Evolutionary conservation across 2,113 vertebrate species (phyloP).

Genomic region (Lota lota): DNA sequence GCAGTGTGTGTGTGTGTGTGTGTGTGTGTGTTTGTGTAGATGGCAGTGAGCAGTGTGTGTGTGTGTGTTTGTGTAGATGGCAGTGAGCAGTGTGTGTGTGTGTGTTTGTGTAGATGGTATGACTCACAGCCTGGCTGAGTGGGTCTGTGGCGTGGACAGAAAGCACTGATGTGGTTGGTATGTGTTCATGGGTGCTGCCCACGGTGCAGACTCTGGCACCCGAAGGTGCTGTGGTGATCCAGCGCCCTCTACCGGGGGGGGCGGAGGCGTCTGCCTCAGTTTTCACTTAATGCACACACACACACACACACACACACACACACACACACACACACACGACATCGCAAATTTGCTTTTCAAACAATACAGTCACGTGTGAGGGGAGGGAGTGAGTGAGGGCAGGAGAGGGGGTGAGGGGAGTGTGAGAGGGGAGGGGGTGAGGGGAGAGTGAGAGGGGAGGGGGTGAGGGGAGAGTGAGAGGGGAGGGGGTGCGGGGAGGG

Average conservation of each 20-base stretch:
- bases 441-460: too few species aligned
- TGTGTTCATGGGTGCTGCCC: slow-evolving; percentile 56
- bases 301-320: slow-evolving; percentile 5
- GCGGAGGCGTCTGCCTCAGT: background rate
- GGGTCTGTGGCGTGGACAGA: slow-evolving; percentile 81
- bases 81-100: background rate
- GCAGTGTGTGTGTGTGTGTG: too few species aligned
- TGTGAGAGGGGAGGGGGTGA: too few species aligned
- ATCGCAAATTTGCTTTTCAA: too few species aligned
- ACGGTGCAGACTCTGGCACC: slow-evolving; percentile 79
- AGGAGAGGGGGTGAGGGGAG: too few species aligned
- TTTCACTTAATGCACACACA: slow-evolving; percentile 38
- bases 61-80: background rate
- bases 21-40: too few species aligned
- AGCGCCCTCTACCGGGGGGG: slow-evolving; percentile 62
- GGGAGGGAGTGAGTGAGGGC: too few species aligned
- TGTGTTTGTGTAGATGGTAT: too few species aligned
- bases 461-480: too few species aligned
- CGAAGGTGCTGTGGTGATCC: slow-evolving; percentile 84
- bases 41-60: too few species aligned
- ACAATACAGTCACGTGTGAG: too few species aligned
- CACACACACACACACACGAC: background rate
- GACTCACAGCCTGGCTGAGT: slow-evolving; percentile 77
- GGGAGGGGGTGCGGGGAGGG: too few species aligned
- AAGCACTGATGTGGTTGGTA: slow-evolving; percentile 64